Conservation (phyloP, 2,113 vertebrate species). For the Myrmecophaga tridactyla region DNA sequence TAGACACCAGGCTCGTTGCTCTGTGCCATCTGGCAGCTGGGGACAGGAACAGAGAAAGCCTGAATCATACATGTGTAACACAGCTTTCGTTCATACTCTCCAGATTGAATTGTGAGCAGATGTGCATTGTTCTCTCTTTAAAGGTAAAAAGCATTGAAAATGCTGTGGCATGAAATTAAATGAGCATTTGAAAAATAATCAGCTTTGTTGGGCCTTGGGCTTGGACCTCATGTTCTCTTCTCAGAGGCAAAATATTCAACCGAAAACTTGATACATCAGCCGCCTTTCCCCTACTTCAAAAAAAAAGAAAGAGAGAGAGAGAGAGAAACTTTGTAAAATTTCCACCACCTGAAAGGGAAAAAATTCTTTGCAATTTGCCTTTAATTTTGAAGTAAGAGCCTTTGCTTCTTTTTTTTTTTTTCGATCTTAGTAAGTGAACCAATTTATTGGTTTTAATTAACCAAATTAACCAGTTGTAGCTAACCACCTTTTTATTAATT, state of each 20-base stretch:
- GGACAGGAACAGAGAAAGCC: background rate
- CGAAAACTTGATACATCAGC: background rate
- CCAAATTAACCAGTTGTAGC: no score
- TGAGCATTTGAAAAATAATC: constrained; percentile 25
- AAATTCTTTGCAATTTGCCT: background rate
- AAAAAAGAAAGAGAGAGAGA: background rate
- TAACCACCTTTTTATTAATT: background rate
- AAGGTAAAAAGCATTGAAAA: constrained; percentile 17
- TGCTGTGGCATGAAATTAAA: constrained; percentile 43
- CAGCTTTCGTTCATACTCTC: background rate
- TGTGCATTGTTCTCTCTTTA: background rate
- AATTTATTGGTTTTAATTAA: no score
- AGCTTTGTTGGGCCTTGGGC: background rate
- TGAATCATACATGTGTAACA: background rate
- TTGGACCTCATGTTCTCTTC: background rate
- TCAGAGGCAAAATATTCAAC: background rate
- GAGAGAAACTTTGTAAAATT: background rate
- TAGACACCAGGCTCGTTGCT: background rate
- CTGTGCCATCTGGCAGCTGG: accelerated
- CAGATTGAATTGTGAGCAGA: constrained; percentile 41
- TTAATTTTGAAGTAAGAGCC: background rate
- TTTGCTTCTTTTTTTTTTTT: background rate
- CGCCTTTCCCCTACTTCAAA: background rate
- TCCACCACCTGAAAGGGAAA: background rate
- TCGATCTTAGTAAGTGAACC: background rate